A percentile compares a stretch with the other conserved stretches of the same genome.
These are phyloP conservation scores for Sakesphorus luctuosus DNA, from an alignment of 2,113 vertebrate genomes.

Conservation along the genomic window DNA sequence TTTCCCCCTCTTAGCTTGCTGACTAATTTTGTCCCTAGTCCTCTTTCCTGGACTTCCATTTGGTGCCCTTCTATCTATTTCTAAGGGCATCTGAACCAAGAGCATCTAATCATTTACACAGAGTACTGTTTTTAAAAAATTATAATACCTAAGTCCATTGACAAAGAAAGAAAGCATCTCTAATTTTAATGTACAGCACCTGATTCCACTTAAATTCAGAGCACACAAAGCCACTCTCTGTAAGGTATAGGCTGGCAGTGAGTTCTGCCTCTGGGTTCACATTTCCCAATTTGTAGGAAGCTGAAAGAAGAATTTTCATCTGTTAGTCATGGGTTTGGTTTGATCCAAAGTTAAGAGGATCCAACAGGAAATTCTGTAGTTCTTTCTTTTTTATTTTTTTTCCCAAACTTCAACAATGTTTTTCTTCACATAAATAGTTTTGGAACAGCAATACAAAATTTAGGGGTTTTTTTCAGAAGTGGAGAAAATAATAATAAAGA, in stretches of 20 bases:
- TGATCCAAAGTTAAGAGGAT: not conserved
- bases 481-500: constrained; percentile 10
- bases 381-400: not conserved
- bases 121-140: not conserved
- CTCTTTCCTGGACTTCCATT: not conserved
- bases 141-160: not conserved
- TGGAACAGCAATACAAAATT: not conserved
- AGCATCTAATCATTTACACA: not conserved
- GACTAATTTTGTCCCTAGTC: not conserved
- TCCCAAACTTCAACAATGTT: not conserved
- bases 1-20: not conserved
- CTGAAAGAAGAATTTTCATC: not conserved
- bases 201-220: not conserved
- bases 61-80: not conserved
- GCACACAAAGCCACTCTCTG: not conserved
- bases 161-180: not conserved
- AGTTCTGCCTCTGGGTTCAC: not conserved
- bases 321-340: not conserved
- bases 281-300: not conserved
- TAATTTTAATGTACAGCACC: not conserved
- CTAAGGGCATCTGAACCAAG: not conserved
- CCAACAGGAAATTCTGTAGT: not conserved
- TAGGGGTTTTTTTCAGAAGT: not conserved
- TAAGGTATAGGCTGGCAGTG: not conserved
- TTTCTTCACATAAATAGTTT: not conserved